Evolutionary conservation across 2,797 vertebrate species (phyloP).

Genomic region (Poeciliopsis presidionis): DNA sequence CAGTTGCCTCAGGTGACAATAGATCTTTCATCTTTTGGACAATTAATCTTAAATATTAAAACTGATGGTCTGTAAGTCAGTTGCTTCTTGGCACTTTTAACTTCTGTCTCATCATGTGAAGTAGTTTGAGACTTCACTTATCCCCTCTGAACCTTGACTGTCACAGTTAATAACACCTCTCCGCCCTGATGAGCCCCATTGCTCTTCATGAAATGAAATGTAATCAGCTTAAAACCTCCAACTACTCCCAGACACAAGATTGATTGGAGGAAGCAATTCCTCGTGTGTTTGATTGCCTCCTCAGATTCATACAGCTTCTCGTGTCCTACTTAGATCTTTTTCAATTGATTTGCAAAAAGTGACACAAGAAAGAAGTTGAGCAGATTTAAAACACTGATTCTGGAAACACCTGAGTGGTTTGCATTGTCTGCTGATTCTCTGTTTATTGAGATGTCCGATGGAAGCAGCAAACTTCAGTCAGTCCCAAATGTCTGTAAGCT

Average conservation of each 20-base stretch:
- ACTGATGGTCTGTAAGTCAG: not conserved
- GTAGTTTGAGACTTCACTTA: not conserved
- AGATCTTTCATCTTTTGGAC: not conserved
- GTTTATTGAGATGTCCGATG: not conserved
- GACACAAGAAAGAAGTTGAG: not conserved
- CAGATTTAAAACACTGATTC: not conserved
- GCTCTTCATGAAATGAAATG: constrained; percentile 23
- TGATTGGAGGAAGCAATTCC: constrained; percentile 50
- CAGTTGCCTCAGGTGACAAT: not conserved
- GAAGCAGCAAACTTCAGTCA: constrained; percentile 31
- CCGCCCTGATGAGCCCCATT: constrained; percentile 26
- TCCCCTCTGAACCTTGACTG: constrained; percentile 9
- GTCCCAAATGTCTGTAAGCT: constrained; percentile 10
- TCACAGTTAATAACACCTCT: constrained; percentile 18
- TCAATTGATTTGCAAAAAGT: not conserved
- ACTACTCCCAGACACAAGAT: constrained; percentile 33
- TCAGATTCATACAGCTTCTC: constrained; percentile 20
- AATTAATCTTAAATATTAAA: not conserved
- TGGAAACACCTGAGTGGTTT: not conserved
- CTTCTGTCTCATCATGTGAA: constrained; percentile 10
- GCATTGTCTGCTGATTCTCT: not conserved
- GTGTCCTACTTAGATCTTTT: not conserved
- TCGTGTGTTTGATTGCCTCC: constrained; percentile 49
- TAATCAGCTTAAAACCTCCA: constrained; percentile 52
- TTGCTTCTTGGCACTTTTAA: not conserved